Percentiles rank a stretch among this genome's conserved stretches.
Evolutionary conservation across 2,113 vertebrate genomes (phyloP).

Genomic region (Oncorhynchus clarkii): DNA sequence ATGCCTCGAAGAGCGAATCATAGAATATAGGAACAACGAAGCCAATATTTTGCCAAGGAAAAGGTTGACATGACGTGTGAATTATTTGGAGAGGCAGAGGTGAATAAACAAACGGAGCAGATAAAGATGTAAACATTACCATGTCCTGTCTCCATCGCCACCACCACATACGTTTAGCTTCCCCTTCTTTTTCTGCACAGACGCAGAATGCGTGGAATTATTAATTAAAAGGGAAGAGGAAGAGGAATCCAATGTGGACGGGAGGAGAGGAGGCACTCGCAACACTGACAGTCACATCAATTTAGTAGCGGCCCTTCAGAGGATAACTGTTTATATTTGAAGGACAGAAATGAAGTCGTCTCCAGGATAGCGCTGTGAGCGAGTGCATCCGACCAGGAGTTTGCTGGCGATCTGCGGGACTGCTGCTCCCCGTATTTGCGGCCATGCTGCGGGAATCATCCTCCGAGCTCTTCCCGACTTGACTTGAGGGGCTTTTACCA

Average conservation of each 20-base stretch:
- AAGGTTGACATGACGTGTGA: too few relatives aligned
- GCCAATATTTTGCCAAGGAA: too few relatives aligned
- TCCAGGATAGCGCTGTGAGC: neutral
- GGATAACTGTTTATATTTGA: neutral
- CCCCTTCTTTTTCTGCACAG: neutral
- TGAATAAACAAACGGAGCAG: too few relatives aligned
- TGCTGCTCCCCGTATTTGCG: slow-evolving; percentile 30
- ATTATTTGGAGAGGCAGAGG: too few relatives aligned
- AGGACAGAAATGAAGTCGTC: neutral
- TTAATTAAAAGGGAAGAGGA: too few relatives aligned
- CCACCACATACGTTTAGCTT: neutral
- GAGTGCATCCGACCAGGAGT: slow-evolving; percentile 39
- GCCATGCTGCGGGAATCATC: slow-evolving; percentile 66
- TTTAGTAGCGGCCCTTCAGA: too few relatives aligned
- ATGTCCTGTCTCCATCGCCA: neutral
- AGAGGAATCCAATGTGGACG: neutral
- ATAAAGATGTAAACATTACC: neutral
- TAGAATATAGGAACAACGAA: too few relatives aligned
- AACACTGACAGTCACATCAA: neutral
- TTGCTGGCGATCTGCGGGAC: slow-evolving; percentile 33
- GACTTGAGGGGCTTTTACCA: slow-evolving; percentile 51
- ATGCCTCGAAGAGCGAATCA: too few relatives aligned
- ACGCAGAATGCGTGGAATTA: neutral
- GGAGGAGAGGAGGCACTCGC: neutral
- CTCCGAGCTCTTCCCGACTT: slow-evolving; percentile 64